These are phyloP conservation scores for Silurus glanis DNA, from an alignment of 2,113 vertebrate genomes.

Conservation along the genomic window DNA sequence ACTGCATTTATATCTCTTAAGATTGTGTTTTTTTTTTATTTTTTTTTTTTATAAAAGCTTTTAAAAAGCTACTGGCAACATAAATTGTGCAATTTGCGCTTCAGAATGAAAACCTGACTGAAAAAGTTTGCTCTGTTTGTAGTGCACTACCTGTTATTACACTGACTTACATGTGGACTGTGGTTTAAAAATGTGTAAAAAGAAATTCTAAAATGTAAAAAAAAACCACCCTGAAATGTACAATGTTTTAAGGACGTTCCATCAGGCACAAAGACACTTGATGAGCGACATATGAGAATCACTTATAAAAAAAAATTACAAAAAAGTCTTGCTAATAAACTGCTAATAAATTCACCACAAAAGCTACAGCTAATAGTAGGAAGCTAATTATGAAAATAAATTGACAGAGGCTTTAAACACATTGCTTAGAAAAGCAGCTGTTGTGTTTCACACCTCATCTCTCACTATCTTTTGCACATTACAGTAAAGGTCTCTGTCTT, in stretches of 20 bases:
- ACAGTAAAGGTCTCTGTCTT: neutral
- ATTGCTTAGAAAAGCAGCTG: constrained; percentile 2
- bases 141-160: neutral
- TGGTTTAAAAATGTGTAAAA: neutral
- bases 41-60: neutral
- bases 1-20: neutral
- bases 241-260: neutral
- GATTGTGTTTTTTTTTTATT: neutral
- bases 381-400: neutral
- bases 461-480: neutral
- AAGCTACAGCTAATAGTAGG: neutral
- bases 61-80: neutral
- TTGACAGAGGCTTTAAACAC: neutral
- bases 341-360: constrained; percentile 5
- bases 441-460: constrained; percentile 7
- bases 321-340: neutral
- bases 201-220: neutral
- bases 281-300: neutral
- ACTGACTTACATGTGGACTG: neutral
- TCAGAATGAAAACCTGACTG: neutral
- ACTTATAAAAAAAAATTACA: neutral
- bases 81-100: neutral
- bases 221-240: no score
- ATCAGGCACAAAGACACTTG: neutral
- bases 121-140: neutral